Evolutionary conservation across 2,113 vertebrate genomes (phyloP).

Genomic region (Pelecanoides urinatrix): DNA sequence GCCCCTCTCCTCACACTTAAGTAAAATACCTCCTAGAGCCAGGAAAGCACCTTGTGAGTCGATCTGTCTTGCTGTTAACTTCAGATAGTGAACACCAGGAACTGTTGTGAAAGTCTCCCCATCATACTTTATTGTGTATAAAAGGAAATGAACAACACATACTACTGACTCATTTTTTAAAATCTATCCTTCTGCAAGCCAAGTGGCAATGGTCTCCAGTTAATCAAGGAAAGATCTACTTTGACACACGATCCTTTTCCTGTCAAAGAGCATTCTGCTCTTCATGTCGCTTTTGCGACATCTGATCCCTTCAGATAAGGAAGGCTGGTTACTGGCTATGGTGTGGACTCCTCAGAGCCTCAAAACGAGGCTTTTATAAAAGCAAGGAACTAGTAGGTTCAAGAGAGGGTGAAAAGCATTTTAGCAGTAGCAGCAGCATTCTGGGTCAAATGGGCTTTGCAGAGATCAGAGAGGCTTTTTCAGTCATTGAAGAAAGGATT

Average conservation of each 20-base stretch:
- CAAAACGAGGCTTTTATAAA: not conserved
- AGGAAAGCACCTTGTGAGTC: not conserved
- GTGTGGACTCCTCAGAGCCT: not conserved
- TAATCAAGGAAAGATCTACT: not conserved
- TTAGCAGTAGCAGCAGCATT: not conserved
- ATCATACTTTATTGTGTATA: not conserved
- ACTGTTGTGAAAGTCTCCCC: not conserved
- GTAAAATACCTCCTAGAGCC: not conserved
- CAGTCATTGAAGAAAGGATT: not conserved
- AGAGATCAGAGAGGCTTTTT: not conserved
- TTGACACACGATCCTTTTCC: not conserved
- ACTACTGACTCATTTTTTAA: not conserved
- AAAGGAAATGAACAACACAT: not conserved
- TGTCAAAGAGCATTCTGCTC: not conserved
- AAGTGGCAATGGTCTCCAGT: not conserved
- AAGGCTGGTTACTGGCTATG: not conserved
- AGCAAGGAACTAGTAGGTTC: not conserved
- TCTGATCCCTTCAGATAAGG: not conserved
- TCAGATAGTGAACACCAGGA: not conserved
- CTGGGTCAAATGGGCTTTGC: not conserved
- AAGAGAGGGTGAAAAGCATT: slow-evolving; percentile 7
- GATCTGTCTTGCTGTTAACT: not conserved
- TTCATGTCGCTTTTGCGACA: not conserved
- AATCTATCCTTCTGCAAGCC: not conserved
- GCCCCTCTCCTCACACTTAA: not conserved